phyloP scores from a whole-genome alignment of 2,888 invertebrate species.

The Meghimatium bilineatum region DNA sequence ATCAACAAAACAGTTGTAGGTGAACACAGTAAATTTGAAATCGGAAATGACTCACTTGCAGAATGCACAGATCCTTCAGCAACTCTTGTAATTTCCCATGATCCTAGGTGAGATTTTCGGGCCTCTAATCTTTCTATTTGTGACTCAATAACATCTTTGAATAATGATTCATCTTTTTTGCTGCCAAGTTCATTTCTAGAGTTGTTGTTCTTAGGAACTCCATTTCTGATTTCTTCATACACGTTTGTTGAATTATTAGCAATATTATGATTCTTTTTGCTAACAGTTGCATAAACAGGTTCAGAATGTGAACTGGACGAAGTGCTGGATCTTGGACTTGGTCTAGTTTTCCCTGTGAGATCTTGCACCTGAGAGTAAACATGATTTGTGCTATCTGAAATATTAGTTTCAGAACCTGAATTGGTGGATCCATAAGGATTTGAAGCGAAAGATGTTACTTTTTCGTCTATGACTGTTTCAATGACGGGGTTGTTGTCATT shows the following conservation, averaged over 20 bases:
- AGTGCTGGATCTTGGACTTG: neutral
- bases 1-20: too few relatives aligned
- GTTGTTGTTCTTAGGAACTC: neutral
- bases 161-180: neutral
- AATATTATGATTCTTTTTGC: neutral
- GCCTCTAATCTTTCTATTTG: conserved; percentile 49
- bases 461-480: conserved; percentile 44
- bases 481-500: conserved; percentile 29
- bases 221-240: neutral
- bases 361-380: conserved; percentile 39
- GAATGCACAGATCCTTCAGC: conserved; percentile 4
- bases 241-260: neutral
- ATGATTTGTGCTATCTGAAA: conserved; percentile 5
- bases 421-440: neutral
- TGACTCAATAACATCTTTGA: conserved; percentile 32
- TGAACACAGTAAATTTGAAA: too few relatives aligned
- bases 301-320: conserved; percentile 6
- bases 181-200: neutral
- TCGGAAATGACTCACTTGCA: conserved; percentile 22
- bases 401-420: neutral
- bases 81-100: conserved; percentile 46
- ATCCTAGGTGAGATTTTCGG: conserved; percentile 44
- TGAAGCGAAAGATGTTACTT: conserved; percentile 24
- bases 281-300: conserved; percentile 37
- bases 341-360: conserved; percentile 1